phyloP scores from a whole-genome alignment of 2,797 vertebrate genomes.

The Gymnoscopelus braueri region DNA sequence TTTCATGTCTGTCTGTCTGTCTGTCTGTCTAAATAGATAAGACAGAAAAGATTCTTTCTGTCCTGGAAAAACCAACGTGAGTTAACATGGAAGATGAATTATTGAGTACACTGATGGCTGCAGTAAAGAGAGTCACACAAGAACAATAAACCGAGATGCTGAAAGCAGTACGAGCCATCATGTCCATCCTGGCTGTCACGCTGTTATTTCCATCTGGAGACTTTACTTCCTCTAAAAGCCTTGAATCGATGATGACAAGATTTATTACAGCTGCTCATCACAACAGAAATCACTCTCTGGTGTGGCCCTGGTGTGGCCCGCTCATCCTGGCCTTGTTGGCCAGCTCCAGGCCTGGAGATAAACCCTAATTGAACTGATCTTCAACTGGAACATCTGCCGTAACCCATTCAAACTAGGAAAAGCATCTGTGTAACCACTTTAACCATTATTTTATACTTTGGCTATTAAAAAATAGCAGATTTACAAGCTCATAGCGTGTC shows the following conservation, averaged over 20 bases:
- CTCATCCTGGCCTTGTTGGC: neutral
- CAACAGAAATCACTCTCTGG: constrained; percentile 16
- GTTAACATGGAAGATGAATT: neutral
- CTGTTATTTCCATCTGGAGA: neutral
- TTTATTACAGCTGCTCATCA: constrained; percentile 28
- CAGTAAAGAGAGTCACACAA: neutral
- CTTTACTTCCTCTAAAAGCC: neutral
- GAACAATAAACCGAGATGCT: neutral
- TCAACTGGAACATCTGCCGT: too few relatives aligned
- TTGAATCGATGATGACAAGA: constrained; percentile 28
- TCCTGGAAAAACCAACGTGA: neutral
- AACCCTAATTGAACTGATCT: constrained; percentile 3
- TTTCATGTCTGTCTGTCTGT: too few relatives aligned
- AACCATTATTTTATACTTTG: too few relatives aligned
- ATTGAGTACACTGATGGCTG: too few relatives aligned
- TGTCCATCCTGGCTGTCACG: neutral
- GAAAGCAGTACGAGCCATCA: neutral
- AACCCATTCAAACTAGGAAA: too few relatives aligned
- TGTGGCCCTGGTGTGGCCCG: constrained; percentile 31
- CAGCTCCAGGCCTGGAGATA: neutral
- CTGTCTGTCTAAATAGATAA: too few relatives aligned
- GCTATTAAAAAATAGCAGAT: too few relatives aligned
- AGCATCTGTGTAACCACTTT: too few relatives aligned
- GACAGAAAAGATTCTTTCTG: neutral
- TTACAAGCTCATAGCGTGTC: too few relatives aligned